Evolutionary conservation across 1,140 invertebrate genomes (phyloP).

Genomic region (Hesperophylax magnus): DNA sequence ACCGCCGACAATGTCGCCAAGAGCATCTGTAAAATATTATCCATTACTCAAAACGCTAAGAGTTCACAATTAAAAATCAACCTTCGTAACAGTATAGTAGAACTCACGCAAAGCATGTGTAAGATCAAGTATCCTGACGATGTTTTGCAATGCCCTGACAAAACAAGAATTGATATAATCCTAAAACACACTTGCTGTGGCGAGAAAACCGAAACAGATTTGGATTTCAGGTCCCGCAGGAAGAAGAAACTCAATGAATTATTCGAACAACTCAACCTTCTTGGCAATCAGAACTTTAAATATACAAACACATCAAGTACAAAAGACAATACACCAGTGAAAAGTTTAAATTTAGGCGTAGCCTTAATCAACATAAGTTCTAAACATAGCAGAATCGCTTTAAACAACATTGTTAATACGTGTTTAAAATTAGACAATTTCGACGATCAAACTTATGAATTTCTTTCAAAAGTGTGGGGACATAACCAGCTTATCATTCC

Average conservation of each 20-base stretch:
- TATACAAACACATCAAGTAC: background rate
- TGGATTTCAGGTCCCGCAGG: background rate
- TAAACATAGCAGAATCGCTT: background rate
- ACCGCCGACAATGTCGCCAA: constrained; percentile 21
- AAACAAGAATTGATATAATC: background rate
- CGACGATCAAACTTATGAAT: constrained; percentile 13
- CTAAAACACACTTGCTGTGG: constrained; percentile 4
- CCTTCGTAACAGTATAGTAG: constrained; percentile 6
- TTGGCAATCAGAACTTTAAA: background rate
- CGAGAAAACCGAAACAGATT: background rate
- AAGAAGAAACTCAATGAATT: constrained; percentile 2
- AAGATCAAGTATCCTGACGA: constrained; percentile 1
- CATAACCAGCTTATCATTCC: background rate
- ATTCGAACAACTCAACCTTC: background rate
- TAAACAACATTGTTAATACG: background rate
- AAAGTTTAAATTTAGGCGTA: constrained; percentile 5
- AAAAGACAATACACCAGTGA: background rate
- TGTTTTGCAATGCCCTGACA: constrained; percentile 3
- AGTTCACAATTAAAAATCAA: constrained; percentile 15
- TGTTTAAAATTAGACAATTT: constrained; percentile 19
- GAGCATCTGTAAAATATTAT: constrained; percentile 26
- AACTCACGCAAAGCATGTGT: constrained; percentile 21
- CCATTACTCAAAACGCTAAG: background rate
- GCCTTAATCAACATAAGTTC: constrained; percentile 28
- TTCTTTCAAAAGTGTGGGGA: constrained; percentile 14